Evolutionary conservation across 2,113 vertebrate species (phyloP), one percentile per base, ranked within the genome.

Genomic region (Pampusana beccarii): DNA sequence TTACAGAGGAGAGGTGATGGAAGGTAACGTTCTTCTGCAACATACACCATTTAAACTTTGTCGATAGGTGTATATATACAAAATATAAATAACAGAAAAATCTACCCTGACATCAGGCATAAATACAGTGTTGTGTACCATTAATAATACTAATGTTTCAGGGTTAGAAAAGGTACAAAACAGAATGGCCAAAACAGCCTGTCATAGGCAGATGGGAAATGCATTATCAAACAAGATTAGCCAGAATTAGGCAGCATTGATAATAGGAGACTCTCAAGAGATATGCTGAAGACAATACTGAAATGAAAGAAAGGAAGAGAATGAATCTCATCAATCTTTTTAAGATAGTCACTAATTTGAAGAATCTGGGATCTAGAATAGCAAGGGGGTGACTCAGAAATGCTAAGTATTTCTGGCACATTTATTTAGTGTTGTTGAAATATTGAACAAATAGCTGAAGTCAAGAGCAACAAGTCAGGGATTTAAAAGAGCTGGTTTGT

Each of bases 391-490:
- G 72, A 88, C 77, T 95, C 93, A 94, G 86, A 93, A 94, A 90
- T 71, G 13, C 17, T 31, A 81, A 94, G 70, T 67, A 94, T 93
- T 95, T 96, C 90, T 33, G 7, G 58, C 64, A 89, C 77, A 74
- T 96, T 96, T 94, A 83, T 93, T 96, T 94, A 50, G 77, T 87
- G 88, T 84, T 86, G 72, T 46, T 94, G 93, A 96, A 94, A 93
- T 93, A 79, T 36, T 72, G 90, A 96, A 84, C 83, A 94, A 92
- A 95, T 85, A 94, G 90, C 83, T 79, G 88, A 94, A 97, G 92
- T 96, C 90, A 94, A 86, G 93, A 95, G 83, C 77, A 95, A 46
- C 83, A 58, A 92, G 88, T 56, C 93, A 86, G 88, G 34, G 69
- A 51, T 89, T 95, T 96, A 69, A 92, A 92, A 94, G 86, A 93